Conservation (phyloP, 1,140 invertebrate genomes). For the Elysia chlorotica region DNA sequence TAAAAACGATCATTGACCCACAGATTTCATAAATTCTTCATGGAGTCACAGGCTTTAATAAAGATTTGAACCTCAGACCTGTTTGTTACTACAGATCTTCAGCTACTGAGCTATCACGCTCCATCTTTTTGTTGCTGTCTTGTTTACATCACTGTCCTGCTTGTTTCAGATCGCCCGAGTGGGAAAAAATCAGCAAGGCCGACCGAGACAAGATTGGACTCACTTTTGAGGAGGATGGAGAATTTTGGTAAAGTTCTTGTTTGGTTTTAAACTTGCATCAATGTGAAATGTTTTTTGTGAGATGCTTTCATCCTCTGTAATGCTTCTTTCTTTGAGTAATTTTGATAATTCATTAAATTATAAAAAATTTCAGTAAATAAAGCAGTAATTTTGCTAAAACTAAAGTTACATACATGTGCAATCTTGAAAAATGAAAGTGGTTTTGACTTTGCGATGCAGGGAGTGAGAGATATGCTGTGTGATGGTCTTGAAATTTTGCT, state of each 20-base stretch:
- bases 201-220: slow-evolving; percentile 90
- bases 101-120: too few species aligned
- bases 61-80: neutral
- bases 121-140: neutral
- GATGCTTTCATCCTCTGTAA: too few species aligned
- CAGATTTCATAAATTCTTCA: neutral
- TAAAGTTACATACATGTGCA: too few species aligned
- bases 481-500: neutral
- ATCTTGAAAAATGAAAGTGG: too few species aligned
- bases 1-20: neutral
- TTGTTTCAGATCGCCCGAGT: slow-evolving; percentile 70
- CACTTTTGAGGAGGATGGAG: slow-evolving; percentile 93
- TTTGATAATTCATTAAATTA: too few species aligned
- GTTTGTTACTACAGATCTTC: neutral
- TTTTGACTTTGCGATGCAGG: neutral
- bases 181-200: slow-evolving; percentile 88
- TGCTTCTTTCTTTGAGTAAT: too few species aligned
- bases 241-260: slow-evolving; percentile 81
- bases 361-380: too few species aligned
- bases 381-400: too few species aligned
- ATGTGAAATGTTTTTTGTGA: too few species aligned
- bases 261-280: neutral
- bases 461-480: neutral
- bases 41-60: neutral
- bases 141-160: neutral